phyloP scores from a whole-genome alignment of 1,140 invertebrate species.

The Diabrotica virgifera region DNA sequence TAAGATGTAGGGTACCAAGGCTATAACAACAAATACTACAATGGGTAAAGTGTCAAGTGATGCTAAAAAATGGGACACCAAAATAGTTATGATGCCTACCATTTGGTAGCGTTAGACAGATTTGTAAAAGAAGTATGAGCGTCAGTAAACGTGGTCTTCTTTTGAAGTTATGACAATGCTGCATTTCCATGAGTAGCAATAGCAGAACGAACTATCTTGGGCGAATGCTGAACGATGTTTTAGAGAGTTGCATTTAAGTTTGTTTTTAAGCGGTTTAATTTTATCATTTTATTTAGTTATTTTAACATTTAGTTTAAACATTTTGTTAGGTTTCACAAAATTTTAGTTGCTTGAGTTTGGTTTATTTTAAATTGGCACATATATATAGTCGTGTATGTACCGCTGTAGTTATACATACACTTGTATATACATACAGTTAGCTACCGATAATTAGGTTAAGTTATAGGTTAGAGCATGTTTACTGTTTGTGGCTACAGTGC shows the following conservation, averaged over 20 bases:
- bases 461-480: constrained; percentile 33
- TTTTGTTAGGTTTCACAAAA: constrained; percentile 22
- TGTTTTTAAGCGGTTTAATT: constrained; percentile 25
- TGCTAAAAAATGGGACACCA: constrained; percentile 20
- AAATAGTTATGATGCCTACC: constrained; percentile 34
- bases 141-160: constrained; percentile 43
- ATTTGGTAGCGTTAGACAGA: constrained; percentile 47
- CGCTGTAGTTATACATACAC: constrained; percentile 7
- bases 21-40: constrained; percentile 9
- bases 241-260: constrained; percentile 21
- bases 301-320: constrained; percentile 19
- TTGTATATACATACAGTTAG: constrained; percentile 29
- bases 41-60: constrained; percentile 5
- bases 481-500: constrained; percentile 33
- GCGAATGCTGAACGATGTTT: constrained; percentile 33
- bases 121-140: constrained; percentile 45
- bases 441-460: constrained; percentile 31
- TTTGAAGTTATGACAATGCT: constrained; percentile 42
- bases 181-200: constrained; percentile 42
- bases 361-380: constrained; percentile 20
- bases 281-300: constrained; percentile 23
- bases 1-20: too few species aligned
- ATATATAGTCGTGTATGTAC: constrained; percentile 23
- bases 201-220: constrained; percentile 36
- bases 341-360: constrained; percentile 17